A percentile compares a stretch with the other conserved stretches of the same genome.
Conservation (phyloP, 2,797 vertebrate species). For the Benthosema pterotum region DNA sequence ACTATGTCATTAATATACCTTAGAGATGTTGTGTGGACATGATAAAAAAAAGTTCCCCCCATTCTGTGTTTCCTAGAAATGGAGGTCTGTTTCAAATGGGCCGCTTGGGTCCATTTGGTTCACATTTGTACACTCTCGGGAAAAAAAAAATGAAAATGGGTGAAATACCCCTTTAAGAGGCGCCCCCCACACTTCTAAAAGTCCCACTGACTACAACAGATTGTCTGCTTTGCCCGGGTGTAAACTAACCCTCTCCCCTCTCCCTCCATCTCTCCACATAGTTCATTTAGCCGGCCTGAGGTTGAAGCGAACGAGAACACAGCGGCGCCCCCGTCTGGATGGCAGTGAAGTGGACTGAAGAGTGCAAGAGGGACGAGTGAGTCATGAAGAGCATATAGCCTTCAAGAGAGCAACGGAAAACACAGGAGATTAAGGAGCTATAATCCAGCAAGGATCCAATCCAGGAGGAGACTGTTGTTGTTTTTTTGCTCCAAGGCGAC, state of each 20-base stretch:
- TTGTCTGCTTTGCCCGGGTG: conserved; percentile 8
- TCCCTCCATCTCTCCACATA: conserved; percentile 5
- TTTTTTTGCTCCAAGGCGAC: conserved; percentile 37
- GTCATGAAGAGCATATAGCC: conserved; percentile 44
- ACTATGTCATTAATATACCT: too few relatives aligned
- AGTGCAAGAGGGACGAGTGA: conserved; percentile 61
- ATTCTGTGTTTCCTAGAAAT: too few relatives aligned
- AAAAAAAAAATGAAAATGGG: too few relatives aligned
- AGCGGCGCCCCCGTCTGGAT: conserved; percentile 46
- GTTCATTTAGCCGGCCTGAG: conserved; percentile 44
- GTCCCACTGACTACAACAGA: too few relatives aligned
- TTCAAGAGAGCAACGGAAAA: conserved; percentile 41
- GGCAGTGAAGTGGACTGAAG: conserved; percentile 74
- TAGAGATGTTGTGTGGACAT: too few relatives aligned
- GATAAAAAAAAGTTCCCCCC: too few relatives aligned
- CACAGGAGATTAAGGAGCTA: conserved; percentile 69
- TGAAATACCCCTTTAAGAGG: too few relatives aligned
- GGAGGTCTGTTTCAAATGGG: too few relatives aligned
- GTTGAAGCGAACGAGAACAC: conserved; percentile 60
- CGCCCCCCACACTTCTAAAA: too few relatives aligned
- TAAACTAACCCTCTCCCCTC: too few relatives aligned
- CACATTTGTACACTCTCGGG: too few relatives aligned
- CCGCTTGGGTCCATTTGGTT: too few relatives aligned
- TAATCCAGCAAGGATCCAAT: conserved; percentile 71
- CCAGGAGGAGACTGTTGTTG: conserved; percentile 55